A percentile compares a stretch with the other conserved stretches of the same genome.
Conservation (phyloP, 1,140 invertebrate genomes). For the Drosophila hydei region DNA sequence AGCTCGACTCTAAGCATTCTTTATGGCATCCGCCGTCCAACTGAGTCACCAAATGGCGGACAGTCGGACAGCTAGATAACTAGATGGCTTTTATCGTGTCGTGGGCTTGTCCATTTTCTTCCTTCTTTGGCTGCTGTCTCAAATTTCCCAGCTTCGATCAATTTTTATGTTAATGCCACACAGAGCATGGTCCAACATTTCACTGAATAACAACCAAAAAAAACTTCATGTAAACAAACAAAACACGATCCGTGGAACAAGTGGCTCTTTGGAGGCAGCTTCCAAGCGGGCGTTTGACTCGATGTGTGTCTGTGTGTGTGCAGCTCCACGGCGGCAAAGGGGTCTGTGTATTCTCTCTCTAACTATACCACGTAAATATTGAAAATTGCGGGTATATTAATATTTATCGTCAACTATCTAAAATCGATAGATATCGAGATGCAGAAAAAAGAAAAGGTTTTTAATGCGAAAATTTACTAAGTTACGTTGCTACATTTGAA, state of each 20-base stretch:
- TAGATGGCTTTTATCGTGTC: conserved; percentile 20
- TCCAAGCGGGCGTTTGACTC: conserved; percentile 17
- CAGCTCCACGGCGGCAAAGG: conserved; percentile 27
- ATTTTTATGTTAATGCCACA: conserved; percentile 38
- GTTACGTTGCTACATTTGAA: no score
- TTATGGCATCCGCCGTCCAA: conserved; percentile 37
- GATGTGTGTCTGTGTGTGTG: conserved; percentile 10
- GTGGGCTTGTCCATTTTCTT: conserved; percentile 15
- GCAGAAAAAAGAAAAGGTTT: no score
- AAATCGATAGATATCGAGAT: no score
- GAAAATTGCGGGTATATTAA: background rate
- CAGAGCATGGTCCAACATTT: conserved; percentile 24
- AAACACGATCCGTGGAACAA: conserved; percentile 18
- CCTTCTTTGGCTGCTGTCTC: background rate
- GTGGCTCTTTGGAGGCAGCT: conserved; percentile 17
- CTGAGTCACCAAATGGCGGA: conserved; percentile 23
- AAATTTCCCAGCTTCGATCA: background rate
- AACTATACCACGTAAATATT: conserved; percentile 1
- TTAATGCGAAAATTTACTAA: no score
- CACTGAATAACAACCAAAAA: background rate
- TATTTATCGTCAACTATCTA: no score
- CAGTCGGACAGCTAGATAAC: background rate
- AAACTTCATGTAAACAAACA: conserved; percentile 21
- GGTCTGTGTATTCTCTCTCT: background rate
- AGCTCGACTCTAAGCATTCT: conserved; percentile 8